phyloP scores from a whole-genome alignment of 2,888 invertebrate genomes.

The Hydrotaea diabolus region DNA sequence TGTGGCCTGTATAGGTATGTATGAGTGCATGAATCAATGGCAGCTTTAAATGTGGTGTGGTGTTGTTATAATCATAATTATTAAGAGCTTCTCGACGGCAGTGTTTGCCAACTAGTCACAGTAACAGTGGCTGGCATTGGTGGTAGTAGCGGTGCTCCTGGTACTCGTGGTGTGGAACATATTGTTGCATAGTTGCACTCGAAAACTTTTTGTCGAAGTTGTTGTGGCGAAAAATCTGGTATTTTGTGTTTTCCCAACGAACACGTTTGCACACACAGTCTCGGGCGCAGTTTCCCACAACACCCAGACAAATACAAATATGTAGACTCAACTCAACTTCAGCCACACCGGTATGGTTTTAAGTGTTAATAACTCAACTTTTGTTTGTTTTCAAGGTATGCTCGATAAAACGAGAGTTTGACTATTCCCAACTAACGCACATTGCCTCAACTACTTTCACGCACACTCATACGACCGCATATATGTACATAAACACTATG shows the following conservation, averaged over 20 bases:
- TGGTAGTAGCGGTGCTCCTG: neutral
- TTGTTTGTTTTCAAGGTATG: constrained; percentile 42
- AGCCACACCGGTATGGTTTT: constrained; percentile 58
- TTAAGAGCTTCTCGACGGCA: constrained; percentile 64
- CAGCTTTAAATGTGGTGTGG: constrained; percentile 34
- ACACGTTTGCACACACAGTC: neutral
- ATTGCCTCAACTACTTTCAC: neutral
- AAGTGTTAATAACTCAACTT: constrained; percentile 66
- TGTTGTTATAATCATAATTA: constrained; percentile 66
- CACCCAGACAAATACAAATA: constrained; percentile 8
- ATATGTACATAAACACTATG: constrained; percentile 36
- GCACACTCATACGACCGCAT: neutral
- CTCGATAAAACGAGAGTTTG: neutral
- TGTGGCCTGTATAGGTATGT: neutral
- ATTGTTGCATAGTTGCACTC: constrained; percentile 45
- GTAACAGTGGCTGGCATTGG: neutral
- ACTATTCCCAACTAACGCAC: neutral
- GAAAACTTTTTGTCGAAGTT: constrained; percentile 41
- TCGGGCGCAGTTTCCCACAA: neutral
- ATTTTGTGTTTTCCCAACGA: constrained; percentile 45
- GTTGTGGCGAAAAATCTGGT: constrained; percentile 58
- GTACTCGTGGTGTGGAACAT: constrained; percentile 47
- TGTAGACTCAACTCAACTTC: constrained; percentile 4
- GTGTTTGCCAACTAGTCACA: constrained; percentile 24
- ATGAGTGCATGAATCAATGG: constrained; percentile 8